A percentile compares a stretch with the other conserved stretches of the same genome.
These are phyloP conservation scores for Dermatophagoides farinae DNA, from an alignment of 1,140 invertebrate species.

Conservation along the genomic window DNA sequence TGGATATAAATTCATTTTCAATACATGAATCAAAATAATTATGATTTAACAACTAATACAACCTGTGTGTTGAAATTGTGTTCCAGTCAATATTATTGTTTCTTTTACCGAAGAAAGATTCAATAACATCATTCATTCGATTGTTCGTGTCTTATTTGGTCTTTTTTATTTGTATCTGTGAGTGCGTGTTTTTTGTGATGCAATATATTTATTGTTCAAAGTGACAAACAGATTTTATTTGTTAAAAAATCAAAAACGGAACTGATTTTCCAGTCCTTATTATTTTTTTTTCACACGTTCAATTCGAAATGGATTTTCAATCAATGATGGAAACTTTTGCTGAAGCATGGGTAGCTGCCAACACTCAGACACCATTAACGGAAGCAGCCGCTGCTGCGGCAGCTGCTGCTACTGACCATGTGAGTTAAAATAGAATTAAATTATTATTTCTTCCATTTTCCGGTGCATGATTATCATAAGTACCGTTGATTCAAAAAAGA, in stretches of 20 bases:
- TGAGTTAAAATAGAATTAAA: constrained; percentile 16
- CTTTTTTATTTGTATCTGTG: too few species aligned
- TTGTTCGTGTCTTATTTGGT: too few species aligned
- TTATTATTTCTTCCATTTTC: background rate
- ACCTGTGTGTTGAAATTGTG: too few species aligned
- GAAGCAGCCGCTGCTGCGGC: constrained; percentile 22
- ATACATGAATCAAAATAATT: too few species aligned
- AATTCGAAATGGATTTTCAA: constrained; percentile 63
- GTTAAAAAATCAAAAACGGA: background rate
- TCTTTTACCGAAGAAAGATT: too few species aligned
- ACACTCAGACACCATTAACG: constrained; percentile 40
- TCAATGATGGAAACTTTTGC: constrained; percentile 91
- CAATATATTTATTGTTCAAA: background rate
- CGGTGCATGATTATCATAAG: background rate
- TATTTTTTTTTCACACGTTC: background rate
- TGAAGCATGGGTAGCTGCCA: constrained; percentile 84
- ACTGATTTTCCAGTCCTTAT: background rate
- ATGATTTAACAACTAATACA: too few species aligned
- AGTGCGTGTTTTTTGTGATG: background rate
- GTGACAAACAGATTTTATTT: background rate
- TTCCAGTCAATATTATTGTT: too few species aligned
- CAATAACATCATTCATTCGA: too few species aligned
- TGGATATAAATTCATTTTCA: too few species aligned
- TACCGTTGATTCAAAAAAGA: background rate
- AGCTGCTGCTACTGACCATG: constrained; percentile 20